Base-by-base conservation (phyloP, 2,888 invertebrate species). In the Molanna angustata region DNA sequence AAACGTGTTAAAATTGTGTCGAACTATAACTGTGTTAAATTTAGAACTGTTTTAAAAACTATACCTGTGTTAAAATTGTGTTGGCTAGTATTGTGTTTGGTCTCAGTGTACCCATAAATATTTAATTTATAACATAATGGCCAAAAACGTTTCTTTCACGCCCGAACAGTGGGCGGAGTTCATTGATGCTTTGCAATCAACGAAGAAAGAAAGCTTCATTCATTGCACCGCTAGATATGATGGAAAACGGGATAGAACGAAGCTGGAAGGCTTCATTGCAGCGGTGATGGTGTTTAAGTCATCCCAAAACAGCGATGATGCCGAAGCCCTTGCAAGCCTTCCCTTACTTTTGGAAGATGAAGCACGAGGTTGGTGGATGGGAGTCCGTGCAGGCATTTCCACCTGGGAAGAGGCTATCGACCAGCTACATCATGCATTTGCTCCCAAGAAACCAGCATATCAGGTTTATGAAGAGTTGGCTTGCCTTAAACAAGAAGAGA, bases 381-480 rank as follows among this genome's bases (percentile, higher is more conserved):
- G 60, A 3, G 52, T 59, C 1, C 20, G 54, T 39, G 37, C 16
- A 13, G 18, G 49, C 31, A 54, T 52, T 1, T 44, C 2, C 7
- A 53, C 49, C 11, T 61, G 61, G 61, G 18, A 13, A 7, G 46
- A 45, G 9, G 61, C 61, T 3, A 45, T 43, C 9, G 22, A 40
- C 6, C 13, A 35, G 19, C 46, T 62, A 7, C 49, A 56, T 11
- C 14, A 44, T 1, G 56, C 57, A 13, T 62, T 57, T 27, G 54
- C 62, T 7, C 57, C 57, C 1, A 46, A 46, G 16, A 48, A 53
- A 45, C 59, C 57, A 4, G 47, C 59, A 14, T 42, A 61, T 37
- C 53, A 61, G 44, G 43, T 61, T 2, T 61, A 59, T 32, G 4
- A 45, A 9, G 53, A 60, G 6, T 37, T 62, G 7, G 61, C 60